Base-by-base conservation (phyloP, 2,888 invertebrate species). In the Mythimna vitellina region DNA sequence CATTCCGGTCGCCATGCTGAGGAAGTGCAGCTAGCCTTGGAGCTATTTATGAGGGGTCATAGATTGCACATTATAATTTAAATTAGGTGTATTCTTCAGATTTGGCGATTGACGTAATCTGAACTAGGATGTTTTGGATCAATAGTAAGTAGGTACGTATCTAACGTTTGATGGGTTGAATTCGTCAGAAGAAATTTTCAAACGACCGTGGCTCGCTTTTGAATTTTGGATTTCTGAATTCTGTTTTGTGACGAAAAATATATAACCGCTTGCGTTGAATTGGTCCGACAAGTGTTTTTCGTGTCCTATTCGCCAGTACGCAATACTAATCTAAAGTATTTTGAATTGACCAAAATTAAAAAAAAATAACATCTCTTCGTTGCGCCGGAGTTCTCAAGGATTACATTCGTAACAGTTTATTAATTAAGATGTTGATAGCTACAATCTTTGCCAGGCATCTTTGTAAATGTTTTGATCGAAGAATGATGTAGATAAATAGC, bases 361-460 rank as follows among this genome's bases (percentile, higher is more conserved):
- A 42, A 14, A 42, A 29, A 29, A 29, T 14, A 14, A 42, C 14
- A 1, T 2, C 54, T 29, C 42, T 38, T 38, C 17, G 54, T 58
- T 35, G 6, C 22, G 3, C 22, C 29, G 29, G 22, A 51, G 12
- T 57, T 58, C 22, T 60, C 71, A 60, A 25, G 42, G 54, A 49
- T 25, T 38, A 22, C 10, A 65, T 29, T 35, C 51, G 35, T 56
- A 8, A 62, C 65, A 46, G 29, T 70, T 53, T 53, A 76, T 77
- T 65, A 68, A 78, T 76, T 62, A 51, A 65, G 73, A 80, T 65
- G 75, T 58, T 71, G 67, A 80, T 80, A 17, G 68, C 80, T 78
- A 82, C 73, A 65, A 75, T 75, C 83, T 70, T 54, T 68, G 76
- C 74, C 82, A 76, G 72, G 29, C 10, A 68, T 63, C 74, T 79